These are phyloP conservation scores for Acrocera orbiculus DNA, from an alignment of 2,888 invertebrate genomes.

Conservation along the genomic window DNA sequence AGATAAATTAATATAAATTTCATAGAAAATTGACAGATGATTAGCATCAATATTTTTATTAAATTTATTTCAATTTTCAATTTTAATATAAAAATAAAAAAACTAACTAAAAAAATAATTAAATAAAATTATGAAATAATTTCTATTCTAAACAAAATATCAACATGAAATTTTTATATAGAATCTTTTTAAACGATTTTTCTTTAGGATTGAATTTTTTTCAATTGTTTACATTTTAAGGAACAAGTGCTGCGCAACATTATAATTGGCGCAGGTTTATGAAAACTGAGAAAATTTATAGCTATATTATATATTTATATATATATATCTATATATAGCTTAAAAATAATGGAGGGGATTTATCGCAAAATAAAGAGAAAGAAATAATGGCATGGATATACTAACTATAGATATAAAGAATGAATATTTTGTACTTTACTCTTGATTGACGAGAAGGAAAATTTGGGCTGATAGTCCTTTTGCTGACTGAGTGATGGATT, in stretches of 20 bases:
- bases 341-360: too few species aligned
- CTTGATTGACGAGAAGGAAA: constrained; percentile 4
- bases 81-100: too few species aligned
- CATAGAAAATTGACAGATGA: too few species aligned
- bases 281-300: constrained; percentile 1
- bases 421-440: constrained; percentile 1
- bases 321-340: too few species aligned
- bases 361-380: too few species aligned
- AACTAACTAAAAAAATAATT: too few species aligned
- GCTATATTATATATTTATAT: too few species aligned
- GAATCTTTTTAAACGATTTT: neutral
- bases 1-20: too few species aligned
- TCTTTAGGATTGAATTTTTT: constrained; percentile 9
- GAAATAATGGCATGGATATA: neutral
- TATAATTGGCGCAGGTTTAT: constrained; percentile 8
- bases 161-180: neutral
- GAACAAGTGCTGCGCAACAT: too few species aligned
- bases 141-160: neutral
- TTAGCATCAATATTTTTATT: too few species aligned
- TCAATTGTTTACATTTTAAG: constrained; percentile 7
- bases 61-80: too few species aligned
- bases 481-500: neutral
- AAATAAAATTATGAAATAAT: neutral
- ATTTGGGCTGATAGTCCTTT: constrained; percentile 2
- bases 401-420: neutral